These are phyloP conservation scores for Crematogaster levior DNA, from an alignment of 2,888 invertebrate species.

Conservation along the genomic window DNA sequence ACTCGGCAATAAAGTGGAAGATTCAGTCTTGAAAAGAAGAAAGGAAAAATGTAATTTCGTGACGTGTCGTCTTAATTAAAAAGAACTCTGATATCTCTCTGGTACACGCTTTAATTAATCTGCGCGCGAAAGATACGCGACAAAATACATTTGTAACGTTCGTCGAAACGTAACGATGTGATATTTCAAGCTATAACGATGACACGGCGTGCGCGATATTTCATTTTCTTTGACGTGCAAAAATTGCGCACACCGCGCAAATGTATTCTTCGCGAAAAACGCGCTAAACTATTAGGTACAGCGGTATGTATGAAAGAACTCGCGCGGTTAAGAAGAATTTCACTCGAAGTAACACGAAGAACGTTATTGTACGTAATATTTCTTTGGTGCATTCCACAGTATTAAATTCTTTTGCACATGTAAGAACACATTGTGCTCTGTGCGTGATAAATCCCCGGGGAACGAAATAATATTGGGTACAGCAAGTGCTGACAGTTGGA, in stretches of 20 bases:
- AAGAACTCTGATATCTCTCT: conserved; percentile 6
- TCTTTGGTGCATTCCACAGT: conserved; percentile 58
- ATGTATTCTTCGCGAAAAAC: conserved; percentile 50
- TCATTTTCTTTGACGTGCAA: conserved; percentile 46
- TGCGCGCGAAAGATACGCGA: conserved; percentile 24
- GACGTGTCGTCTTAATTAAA: conserved; percentile 43
- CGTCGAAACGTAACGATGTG: conserved; percentile 33
- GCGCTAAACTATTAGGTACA: conserved; percentile 48
- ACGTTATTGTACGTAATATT: conserved; percentile 57
- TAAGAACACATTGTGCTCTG: conserved; percentile 47
- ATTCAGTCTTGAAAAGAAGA: conserved; percentile 7
- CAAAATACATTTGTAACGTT: conserved; percentile 45
- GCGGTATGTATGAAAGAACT: conserved; percentile 32
- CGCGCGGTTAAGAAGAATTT: conserved; percentile 50
- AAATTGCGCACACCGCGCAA: conserved; percentile 43
- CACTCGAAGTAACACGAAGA: conserved; percentile 40
- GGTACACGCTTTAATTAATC: conserved; percentile 39
- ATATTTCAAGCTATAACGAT: conserved; percentile 46
- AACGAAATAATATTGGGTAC: conserved; percentile 51
- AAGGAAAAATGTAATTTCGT: conserved; percentile 14
- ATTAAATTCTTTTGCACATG: conserved; percentile 46
- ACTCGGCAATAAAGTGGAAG: neutral
- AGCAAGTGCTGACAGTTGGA: conserved; percentile 46
- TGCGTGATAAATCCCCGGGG: conserved; percentile 56
- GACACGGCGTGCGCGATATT: conserved; percentile 41